Evolutionary conservation across 2,113 vertebrate genomes (phyloP), one percentile per base, ranked within the genome.

Genomic region (Cheilinus undulatus): DNA sequence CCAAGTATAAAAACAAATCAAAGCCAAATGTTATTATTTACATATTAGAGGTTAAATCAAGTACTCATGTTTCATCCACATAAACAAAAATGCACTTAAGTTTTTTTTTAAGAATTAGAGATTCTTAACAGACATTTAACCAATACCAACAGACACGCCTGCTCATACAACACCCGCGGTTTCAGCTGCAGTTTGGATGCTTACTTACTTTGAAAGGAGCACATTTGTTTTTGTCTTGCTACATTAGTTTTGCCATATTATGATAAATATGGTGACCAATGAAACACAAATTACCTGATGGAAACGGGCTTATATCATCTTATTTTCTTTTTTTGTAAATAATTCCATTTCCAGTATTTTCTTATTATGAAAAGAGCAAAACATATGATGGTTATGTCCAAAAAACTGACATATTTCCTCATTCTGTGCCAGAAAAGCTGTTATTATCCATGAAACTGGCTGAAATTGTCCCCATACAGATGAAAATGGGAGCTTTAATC

Each of bases 21-120:
- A 93, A 89, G 87, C 88, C 90, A 91, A 82, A 88, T 84, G 80
- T 88, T 80, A 90, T 92, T 93, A 94, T 94, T 93, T 95, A 95
- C 94, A 95, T 76, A 90, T 88, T 69, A 84, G 66, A 85, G 43
- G 69, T 86, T 86, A 86, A 88, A 89, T 91, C 75, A 89, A 90
- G 86, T 86, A 83, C 74, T 88, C 67, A 22, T 36, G 56, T 64
- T 87, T 80, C 52, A 83, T 84, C 73, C 81, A 86, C 69, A 84
- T 82, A 61, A 87, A 85, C 75, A 73, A 80, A 90, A 83, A 86
- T 70, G 67, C 81, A 86, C 83, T 80, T 74, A 57, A 72, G 38
- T 77, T 28, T 54, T 57, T 69, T 71, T 69, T 38, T 63, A 19
- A 71, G 64, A 65, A 71, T 63, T 76, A 78, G 69, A 69, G 76